phyloP scores from a whole-genome alignment of 2,113 vertebrate genomes.

The Paraplagusia blochii region DNA sequence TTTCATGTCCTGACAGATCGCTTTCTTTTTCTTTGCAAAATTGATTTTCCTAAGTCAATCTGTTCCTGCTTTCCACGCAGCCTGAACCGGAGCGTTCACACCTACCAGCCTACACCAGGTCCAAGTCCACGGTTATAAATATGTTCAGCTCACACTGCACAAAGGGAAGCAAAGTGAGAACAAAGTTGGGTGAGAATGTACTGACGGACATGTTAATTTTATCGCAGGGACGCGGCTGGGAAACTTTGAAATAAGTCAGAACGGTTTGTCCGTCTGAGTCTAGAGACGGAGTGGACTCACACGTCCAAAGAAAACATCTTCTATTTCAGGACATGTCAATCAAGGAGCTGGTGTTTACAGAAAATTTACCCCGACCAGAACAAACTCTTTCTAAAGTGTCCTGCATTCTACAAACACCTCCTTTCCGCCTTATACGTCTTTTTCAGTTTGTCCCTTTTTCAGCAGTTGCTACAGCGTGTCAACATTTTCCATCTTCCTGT shows the following conservation, averaged over 20 bases:
- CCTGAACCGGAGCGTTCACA: slow-evolving; percentile 17
- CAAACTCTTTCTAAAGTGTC: background rate
- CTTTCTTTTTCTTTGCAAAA: slow-evolving; percentile 30
- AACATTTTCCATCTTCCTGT: no score
- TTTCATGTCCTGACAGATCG: slow-evolving; percentile 47
- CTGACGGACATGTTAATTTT: background rate
- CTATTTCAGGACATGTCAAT: background rate
- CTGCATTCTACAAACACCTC: no score
- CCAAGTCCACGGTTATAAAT: background rate
- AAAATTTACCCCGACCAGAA: background rate
- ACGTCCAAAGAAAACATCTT: background rate
- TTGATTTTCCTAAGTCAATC: slow-evolving; percentile 49
- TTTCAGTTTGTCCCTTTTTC: no score
- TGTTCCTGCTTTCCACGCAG: slow-evolving; percentile 21
- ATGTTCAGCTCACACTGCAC: background rate
- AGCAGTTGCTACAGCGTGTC: no score
- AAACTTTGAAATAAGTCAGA: background rate
- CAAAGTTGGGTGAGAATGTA: background rate
- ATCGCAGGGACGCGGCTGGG: background rate
- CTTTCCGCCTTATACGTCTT: no score
- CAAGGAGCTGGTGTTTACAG: background rate
- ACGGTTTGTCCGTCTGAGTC: background rate
- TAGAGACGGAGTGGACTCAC: background rate
- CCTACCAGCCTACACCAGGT: background rate
- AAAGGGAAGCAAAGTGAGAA: background rate